phyloP scores from a whole-genome alignment of 2,113 vertebrate species.

The Hypanus sabinus region DNA sequence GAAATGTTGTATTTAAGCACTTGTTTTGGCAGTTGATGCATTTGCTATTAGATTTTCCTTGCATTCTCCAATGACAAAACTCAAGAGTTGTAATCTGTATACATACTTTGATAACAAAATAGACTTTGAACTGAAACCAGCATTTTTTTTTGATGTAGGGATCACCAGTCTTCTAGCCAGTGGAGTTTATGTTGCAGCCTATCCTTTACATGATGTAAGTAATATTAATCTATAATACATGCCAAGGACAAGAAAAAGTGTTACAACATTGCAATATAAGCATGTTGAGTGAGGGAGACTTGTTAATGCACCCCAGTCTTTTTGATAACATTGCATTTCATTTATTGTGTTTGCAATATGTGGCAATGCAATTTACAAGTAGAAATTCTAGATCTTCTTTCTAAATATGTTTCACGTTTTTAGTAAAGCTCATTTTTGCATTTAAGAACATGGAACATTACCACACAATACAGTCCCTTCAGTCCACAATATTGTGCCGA shows the following conservation, averaged over 20 bases:
- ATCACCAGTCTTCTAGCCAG: slow-evolving; percentile 88
- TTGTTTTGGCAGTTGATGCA: not conserved
- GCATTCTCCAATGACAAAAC: not conserved
- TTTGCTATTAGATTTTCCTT: not conserved
- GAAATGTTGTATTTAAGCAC: not conserved
- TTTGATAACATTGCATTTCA: not conserved
- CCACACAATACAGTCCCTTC: no score
- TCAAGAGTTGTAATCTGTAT: no score
- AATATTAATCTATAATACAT: not conserved
- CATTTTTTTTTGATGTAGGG: slow-evolving; percentile 60
- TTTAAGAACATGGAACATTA: no score
- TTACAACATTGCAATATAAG: not conserved
- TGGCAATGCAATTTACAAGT: not conserved
- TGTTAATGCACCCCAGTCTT: not conserved
- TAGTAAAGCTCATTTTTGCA: not conserved
- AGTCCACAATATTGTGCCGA: no score
- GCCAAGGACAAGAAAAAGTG: not conserved
- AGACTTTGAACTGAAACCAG: not conserved
- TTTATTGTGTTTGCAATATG: not conserved
- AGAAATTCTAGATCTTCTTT: not conserved
- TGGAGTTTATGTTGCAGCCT: slow-evolving; percentile 78
- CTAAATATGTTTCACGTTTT: not conserved
- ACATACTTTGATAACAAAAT: no score
- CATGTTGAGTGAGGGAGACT: not conserved
- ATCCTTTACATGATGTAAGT: slow-evolving; percentile 92